Evolutionary conservation across 30 jellyfish, hydroid and myxozoan genomes (phyloP), one percentile per base, ranked within the genome.

Genomic region (Aurelia aurita): DNA sequence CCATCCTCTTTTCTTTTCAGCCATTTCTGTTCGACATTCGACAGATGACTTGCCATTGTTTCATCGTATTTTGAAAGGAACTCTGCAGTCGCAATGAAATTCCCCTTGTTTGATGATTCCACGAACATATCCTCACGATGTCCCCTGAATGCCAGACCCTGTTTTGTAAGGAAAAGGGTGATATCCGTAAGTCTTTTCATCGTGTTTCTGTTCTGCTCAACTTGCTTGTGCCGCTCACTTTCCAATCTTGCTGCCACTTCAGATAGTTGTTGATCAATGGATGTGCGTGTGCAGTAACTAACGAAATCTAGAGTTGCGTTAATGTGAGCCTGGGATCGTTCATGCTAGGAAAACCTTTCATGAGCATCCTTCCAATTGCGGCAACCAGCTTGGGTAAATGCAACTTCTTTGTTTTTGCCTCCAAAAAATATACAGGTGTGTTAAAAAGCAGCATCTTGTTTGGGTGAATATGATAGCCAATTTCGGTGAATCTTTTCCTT

Each of bases 351-450:
- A 60, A 78, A 60, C 89, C 45, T 35, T 63, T 59, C 89, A 58
- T 58, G 80, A 32, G 89, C 80, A 78, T 78, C 89, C 45, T 61
- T 78, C 89, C 89, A 78, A 43, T 78, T 78, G 51, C 66, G 2
- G 67, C 65, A 78, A 44, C 89, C 89, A 59, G n/a, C 67, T 59
- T 78, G 80, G 46, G 47, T 59, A 59, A 78, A 78, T 13, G 68
- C 80, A 18, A 22, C 67, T n/a, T 78, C 89, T 78, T 59, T 78
- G 67, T 57, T 58, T 78, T 34, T 34, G 39, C 61, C 67, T 20
- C 89, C 89, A 60, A 78, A 78, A 60, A 78, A 76, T 26, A 76
- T 6, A 35, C 79, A 76, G 61, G 79, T n/a, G 61, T 76, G 88
- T 65, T 69, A 60, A 18, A 58, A 78, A 8, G 45, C 89, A 57